phyloP scores from a whole-genome alignment of 2,113 vertebrate species.

The mouse (Mus musculus) region DNA sequence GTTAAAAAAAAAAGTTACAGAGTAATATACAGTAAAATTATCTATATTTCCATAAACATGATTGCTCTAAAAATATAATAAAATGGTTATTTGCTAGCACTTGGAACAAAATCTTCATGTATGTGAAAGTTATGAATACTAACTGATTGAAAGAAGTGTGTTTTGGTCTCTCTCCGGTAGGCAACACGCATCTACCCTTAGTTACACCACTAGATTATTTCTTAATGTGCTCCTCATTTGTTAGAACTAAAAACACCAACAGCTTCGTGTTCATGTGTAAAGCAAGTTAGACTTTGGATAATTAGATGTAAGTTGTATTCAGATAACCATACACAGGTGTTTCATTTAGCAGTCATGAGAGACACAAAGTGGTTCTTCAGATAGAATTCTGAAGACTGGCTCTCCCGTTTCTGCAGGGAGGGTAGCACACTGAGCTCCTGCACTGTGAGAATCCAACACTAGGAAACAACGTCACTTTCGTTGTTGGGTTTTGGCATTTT shows the following conservation, averaged over 20 bases:
- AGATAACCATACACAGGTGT: neutral
- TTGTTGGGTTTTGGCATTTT: neutral
- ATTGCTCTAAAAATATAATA: conserved; percentile 40
- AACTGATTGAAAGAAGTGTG: neutral
- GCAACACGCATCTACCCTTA: neutral
- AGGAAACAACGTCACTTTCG: conserved; percentile 51
- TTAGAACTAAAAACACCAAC: conserved; percentile 28
- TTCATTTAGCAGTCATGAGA: conserved; percentile 25
- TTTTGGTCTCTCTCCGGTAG: neutral
- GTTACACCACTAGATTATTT: neutral
- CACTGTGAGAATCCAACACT: neutral
- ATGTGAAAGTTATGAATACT: conserved; percentile 13
- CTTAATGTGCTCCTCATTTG: conserved; percentile 16
- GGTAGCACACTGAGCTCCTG: neutral
- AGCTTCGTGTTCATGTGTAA: neutral
- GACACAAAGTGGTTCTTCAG: neutral
- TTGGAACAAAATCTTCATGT: conserved; percentile 45
- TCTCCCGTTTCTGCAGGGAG: neutral
- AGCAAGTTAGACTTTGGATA: neutral
- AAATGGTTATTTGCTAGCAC: neutral
- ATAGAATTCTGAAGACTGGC: neutral
- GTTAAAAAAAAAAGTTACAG: neutral
- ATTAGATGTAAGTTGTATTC: neutral
- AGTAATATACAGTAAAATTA: conserved; percentile 32
- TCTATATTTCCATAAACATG: conserved; percentile 36